Evolutionary conservation across 1,140 invertebrate genomes (phyloP).

Genomic region (Glomeris maerens): DNA sequence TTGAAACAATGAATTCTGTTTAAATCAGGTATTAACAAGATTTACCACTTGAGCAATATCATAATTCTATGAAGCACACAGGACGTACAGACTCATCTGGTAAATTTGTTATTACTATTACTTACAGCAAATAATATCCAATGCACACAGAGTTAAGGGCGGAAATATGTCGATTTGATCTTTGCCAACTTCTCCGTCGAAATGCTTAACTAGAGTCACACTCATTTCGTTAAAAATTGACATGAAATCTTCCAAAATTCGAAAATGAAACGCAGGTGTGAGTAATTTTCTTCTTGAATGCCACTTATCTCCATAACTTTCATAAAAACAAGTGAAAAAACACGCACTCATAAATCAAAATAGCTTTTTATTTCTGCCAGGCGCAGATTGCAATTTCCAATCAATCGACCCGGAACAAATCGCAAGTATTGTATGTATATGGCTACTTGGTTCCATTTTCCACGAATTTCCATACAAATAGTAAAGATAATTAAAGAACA

Average conservation of each 20-base stretch:
- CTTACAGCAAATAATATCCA: conserved; percentile 43
- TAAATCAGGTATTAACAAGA: not conserved
- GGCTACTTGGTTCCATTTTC: too few relatives aligned
- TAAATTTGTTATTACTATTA: conserved; percentile 10
- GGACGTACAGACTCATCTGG: too few relatives aligned
- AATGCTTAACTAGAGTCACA: conserved; percentile 44
- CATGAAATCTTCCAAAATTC: conserved; percentile 72
- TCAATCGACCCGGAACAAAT: too few relatives aligned
- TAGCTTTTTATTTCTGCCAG: too few relatives aligned
- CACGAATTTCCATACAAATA: too few relatives aligned
- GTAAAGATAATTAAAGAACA: too few relatives aligned
- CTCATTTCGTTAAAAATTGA: conserved; percentile 65
- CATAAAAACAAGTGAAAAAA: too few relatives aligned
- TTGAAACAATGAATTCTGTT: not conserved
- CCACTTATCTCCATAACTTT: conserved; percentile 69
- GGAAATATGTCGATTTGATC: conserved; percentile 34
- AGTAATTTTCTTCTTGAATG: conserved; percentile 64
- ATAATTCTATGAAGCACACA: not conserved
- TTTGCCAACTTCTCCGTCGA: conserved; percentile 41
- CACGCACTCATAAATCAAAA: too few relatives aligned
- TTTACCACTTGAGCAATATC: not conserved
- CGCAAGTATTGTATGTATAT: too few relatives aligned
- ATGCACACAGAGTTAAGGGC: conserved; percentile 37
- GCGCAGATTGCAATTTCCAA: too few relatives aligned
- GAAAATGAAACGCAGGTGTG: too few relatives aligned